A percentile compares a stretch with the other conserved stretches of the same genome.
Evolutionary conservation across 2,113 vertebrate genomes (phyloP).

Genomic region (Phylloscopus trochiloides): DNA sequence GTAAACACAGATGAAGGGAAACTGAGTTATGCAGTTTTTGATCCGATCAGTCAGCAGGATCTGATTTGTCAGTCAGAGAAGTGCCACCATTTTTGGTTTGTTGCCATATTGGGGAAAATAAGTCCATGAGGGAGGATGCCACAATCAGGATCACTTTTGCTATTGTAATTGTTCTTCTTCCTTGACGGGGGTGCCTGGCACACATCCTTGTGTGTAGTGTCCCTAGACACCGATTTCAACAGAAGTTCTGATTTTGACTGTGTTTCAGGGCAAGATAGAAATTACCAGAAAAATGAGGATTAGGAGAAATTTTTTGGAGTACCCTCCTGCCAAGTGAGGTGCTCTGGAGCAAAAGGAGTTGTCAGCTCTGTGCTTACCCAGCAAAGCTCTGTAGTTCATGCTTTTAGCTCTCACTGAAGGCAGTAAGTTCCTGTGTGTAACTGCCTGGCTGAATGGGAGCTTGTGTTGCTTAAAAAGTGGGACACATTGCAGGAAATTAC

Average conservation of each 20-base stretch:
- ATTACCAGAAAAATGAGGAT: background rate
- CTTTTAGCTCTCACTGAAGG: background rate
- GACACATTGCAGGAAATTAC: background rate
- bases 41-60: background rate
- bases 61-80: background rate
- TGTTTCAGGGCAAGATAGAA: background rate
- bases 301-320: background rate
- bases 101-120: background rate
- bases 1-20: background rate
- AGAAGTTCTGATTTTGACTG: background rate
- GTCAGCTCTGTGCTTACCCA: conserved; percentile 2
- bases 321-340: background rate
- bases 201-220: background rate
- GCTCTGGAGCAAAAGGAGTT: background rate
- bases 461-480: background rate
- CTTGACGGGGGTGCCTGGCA: background rate
- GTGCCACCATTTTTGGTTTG: background rate
- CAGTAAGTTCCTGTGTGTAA: background rate
- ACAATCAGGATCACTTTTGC: background rate
- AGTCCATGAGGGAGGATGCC: background rate
- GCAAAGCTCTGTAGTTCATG: background rate
- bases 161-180: background rate
- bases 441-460: background rate
- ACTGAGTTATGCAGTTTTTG: background rate
- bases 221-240: background rate